Conservation (phyloP, 2,113 vertebrate genomes). For the Sarotherodon lohbergeri region DNA sequence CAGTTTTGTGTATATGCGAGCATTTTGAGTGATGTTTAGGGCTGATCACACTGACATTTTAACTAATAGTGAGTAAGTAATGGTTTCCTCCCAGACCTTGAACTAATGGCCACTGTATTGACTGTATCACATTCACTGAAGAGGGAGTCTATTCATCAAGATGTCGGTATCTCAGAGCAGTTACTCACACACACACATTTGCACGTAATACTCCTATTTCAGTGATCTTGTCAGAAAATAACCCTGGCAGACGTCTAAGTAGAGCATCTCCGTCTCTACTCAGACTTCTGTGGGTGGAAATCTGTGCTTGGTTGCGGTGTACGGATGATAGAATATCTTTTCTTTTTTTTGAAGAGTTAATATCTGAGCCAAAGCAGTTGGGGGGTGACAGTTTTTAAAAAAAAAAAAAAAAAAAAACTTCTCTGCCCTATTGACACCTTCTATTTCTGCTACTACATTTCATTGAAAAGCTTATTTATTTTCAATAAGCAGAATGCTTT, state of each 20-base stretch:
- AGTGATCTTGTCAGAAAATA: slow-evolving; percentile 15
- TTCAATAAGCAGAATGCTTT: slow-evolving; percentile 15
- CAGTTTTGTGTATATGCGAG: background rate
- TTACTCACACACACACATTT: background rate
- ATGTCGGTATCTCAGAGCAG: slow-evolving; percentile 3
- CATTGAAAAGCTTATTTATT: slow-evolving; percentile 16
- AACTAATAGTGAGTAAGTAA: slow-evolving; percentile 51
- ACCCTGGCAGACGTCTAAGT: background rate
- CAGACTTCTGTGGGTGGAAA: slow-evolving; percentile 7
- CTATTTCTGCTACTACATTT: slow-evolving; percentile 14
- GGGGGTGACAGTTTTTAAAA: background rate
- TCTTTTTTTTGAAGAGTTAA: background rate
- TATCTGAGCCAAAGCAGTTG: background rate
- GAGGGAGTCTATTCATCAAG: slow-evolving; percentile 52
- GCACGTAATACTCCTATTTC: background rate
- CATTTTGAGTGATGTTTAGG: slow-evolving; percentile 16
- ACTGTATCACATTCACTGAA: slow-evolving; percentile 47
- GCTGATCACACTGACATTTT: slow-evolving; percentile 25
- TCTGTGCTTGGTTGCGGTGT: background rate
- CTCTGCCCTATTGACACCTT: slow-evolving; percentile 16
- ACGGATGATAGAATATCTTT: background rate
- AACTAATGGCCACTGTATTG: slow-evolving; percentile 48
- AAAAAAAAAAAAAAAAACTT: background rate
- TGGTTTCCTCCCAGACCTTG: slow-evolving; percentile 42
- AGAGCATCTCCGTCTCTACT: background rate